Conservation (phyloP, 2,797 vertebrate genomes). For the Pseudochaenichthys georgianus region DNA sequence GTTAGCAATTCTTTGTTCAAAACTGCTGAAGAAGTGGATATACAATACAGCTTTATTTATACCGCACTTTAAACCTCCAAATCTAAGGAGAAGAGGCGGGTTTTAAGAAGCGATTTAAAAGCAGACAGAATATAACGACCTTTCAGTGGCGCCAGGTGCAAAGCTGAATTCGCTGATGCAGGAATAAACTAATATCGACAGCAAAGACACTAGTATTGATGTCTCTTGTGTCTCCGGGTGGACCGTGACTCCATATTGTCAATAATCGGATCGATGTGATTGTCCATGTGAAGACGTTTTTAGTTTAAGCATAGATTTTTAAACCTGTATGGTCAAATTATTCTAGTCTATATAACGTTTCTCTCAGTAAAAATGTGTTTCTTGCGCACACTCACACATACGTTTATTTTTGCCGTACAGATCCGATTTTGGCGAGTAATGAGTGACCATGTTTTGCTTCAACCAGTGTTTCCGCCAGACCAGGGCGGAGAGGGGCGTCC, state of each 20-base stretch:
- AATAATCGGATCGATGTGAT: conserved; percentile 24
- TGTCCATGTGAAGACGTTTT: conserved; percentile 7
- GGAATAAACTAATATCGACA: background rate
- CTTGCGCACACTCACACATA: conserved; percentile 19
- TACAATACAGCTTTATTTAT: no score
- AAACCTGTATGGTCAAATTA: background rate
- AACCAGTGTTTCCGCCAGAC: no score
- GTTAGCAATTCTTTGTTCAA: no score
- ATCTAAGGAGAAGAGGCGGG: no score
- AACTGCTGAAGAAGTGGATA: background rate
- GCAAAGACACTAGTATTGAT: background rate
- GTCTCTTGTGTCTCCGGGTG: background rate
- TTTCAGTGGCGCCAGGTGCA: background rate
- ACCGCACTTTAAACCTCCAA: no score
- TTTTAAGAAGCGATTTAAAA: no score
- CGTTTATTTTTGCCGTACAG: background rate
- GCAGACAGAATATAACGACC: background rate
- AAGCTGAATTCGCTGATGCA: conserved; percentile 6
- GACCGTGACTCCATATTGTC: conserved; percentile 15
- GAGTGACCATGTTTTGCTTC: no score
- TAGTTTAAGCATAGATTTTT: conserved; percentile 8
- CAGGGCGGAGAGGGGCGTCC: no score
- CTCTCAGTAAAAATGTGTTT: conserved; percentile 20
- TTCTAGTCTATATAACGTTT: background rate
- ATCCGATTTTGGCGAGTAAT: no score